Evolutionary conservation across 2,888 invertebrate genomes (phyloP), one percentile per base, ranked within the genome.

Genomic region (Ligdia adustata): DNA sequence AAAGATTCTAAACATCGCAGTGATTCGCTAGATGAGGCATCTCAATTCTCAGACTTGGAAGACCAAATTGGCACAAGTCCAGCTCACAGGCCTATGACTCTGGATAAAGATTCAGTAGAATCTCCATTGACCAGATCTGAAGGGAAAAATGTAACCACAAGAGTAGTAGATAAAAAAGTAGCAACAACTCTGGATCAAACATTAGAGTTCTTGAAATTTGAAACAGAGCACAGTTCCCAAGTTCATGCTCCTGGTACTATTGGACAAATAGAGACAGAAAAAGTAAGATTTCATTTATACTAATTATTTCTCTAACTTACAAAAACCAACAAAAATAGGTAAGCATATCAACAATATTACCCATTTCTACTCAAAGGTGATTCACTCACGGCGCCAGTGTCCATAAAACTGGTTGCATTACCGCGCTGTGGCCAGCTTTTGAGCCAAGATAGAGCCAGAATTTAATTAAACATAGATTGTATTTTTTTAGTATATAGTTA

Each of bases 31-130:
- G 91, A 91, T 34, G 91, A 90, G 66, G 69, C 90, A 1, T 90
- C 91, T 4, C 90, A 90, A 54, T 90, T 90, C 65, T 91, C 91
- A 11, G 91, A 91, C 55, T 71, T 91, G 54, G 91, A 90, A 52
- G 91, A 91, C 35, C 89, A 89, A 69, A 71, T 86, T 9, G 88
- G 85, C 4, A 69, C 81, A 33, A 90, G 88, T 58, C 86, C 89
- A 22, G 81, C 82, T 9, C 87, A 82, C 32, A 79, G 66, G 47
- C 74, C 79, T 13, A 46, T 59, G 5, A 22, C 64, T 27, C 26
- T 47, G 6, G 79, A 78, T 12, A 79, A 73, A 61, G 70, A 73
- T 13, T 39, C 54, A 4, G 26, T 54, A 34, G 72, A 71, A 35
- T 55, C 66, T 26, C 20, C 43, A 3, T 6, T 66, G 7, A 52